A percentile compares a stretch with the other conserved stretches of the same genome.
Evolutionary conservation across 2,797 vertebrate species (phyloP).

Genomic region (Myotis pilosus): DNA sequence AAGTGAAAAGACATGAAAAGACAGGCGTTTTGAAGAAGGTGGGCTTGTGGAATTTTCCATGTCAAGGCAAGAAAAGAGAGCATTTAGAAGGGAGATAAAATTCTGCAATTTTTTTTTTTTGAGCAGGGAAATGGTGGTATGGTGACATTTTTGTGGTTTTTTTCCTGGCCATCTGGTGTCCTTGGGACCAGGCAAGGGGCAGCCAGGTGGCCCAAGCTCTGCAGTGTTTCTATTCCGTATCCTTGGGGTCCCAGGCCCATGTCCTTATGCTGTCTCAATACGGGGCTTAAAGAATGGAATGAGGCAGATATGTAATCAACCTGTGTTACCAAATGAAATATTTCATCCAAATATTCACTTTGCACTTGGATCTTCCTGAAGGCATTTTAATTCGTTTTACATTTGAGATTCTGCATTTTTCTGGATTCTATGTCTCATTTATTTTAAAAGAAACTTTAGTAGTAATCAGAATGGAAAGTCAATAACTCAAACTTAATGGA

Average conservation of each 20-base stretch:
- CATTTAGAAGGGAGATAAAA: neutral
- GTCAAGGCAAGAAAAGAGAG: neutral
- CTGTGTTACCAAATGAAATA: neutral
- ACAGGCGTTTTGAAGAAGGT: neutral
- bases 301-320: neutral
- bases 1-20: neutral
- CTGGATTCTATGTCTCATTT: neutral
- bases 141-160: neutral
- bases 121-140: neutral
- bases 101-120: neutral
- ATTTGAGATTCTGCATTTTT: neutral
- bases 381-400: neutral
- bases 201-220: neutral
- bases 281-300: neutral
- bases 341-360: neutral
- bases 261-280: neutral
- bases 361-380: neutral
- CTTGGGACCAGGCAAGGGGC: neutral
- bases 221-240: neutral
- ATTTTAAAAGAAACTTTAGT: neutral
- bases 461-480: slow-evolving; percentile 1
- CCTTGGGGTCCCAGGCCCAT: neutral
- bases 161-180: neutral
- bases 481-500: slow-evolving; percentile 9
- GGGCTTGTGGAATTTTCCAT: neutral